Conservation (phyloP, 2,888 invertebrate species). For the Celastrina argiolus region DNA sequence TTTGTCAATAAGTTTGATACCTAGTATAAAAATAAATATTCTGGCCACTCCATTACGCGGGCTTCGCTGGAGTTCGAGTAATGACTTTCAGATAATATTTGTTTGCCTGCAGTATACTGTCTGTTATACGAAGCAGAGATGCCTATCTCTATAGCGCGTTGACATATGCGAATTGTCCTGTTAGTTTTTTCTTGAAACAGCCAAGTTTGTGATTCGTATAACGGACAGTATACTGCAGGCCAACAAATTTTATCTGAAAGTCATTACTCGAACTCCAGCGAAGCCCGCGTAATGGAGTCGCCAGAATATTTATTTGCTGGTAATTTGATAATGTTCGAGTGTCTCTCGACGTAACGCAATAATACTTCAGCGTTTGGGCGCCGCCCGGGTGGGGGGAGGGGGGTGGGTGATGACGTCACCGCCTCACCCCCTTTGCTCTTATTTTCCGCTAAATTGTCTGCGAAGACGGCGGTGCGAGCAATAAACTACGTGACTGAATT, state of each 20-base stretch:
- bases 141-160: too few relatives aligned
- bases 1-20: too few relatives aligned
- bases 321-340: slow-evolving; percentile 7
- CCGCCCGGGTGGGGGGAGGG: background rate
- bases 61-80: background rate
- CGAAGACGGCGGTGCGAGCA: background rate
- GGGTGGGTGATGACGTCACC: background rate
- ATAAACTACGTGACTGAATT: slow-evolving; percentile 3
- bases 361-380: background rate
- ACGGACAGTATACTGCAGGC: too few relatives aligned
- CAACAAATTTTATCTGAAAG: too few relatives aligned
- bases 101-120: too few relatives aligned
- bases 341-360: slow-evolving; percentile 4
- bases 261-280: background rate
- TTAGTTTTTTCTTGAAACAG: too few relatives aligned
- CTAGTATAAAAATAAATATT: slow-evolving; percentile 1
- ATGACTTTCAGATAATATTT: too few relatives aligned
- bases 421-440: background rate
- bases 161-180: too few relatives aligned
- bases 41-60: background rate
- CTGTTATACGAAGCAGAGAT: too few relatives aligned
- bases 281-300: background rate
- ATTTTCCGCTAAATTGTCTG: background rate
- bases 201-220: too few relatives aligned
- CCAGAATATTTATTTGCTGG: background rate